phyloP scores from a whole-genome alignment of 2,888 invertebrate genomes.

The Altica lythri region DNA sequence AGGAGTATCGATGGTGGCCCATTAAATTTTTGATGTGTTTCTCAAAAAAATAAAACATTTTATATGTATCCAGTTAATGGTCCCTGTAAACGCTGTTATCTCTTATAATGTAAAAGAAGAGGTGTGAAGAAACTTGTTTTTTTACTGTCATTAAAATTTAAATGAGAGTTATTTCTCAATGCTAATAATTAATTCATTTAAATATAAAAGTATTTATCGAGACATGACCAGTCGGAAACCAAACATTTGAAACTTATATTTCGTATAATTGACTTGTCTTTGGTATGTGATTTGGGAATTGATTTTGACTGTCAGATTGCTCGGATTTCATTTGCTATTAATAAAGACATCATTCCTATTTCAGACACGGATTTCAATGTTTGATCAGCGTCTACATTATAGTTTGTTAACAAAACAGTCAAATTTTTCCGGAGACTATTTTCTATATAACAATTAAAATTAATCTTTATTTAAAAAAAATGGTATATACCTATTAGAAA shows the following conservation, averaged over 20 bases:
- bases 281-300: slow-evolving; percentile 31
- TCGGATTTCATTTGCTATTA: background rate
- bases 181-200: slow-evolving; percentile 51
- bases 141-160: slow-evolving; percentile 45
- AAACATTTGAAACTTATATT: slow-evolving; percentile 40
- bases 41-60: slow-evolving; percentile 37
- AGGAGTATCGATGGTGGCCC: slow-evolving; percentile 28
- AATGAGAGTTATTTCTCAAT: slow-evolving; percentile 50
- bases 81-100: slow-evolving; percentile 40
- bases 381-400: no score
- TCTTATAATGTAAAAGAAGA: slow-evolving; percentile 43
- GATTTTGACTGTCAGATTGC: slow-evolving; percentile 30
- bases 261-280: slow-evolving; percentile 44
- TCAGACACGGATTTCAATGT: no score
- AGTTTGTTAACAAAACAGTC: no score
- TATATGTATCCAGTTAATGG: slow-evolving; percentile 43
- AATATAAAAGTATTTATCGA: slow-evolving; percentile 51
- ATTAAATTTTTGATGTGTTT: slow-evolving; percentile 36
- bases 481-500: no score
- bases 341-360: background rate
- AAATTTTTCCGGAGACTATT: no score
- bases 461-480: no score
- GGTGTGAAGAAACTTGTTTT: slow-evolving; percentile 51
- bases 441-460: no score
- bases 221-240: slow-evolving; percentile 42